Evolutionary conservation across 1,140 invertebrate species (phyloP).

Genomic region (Parapsyche elsis): DNA sequence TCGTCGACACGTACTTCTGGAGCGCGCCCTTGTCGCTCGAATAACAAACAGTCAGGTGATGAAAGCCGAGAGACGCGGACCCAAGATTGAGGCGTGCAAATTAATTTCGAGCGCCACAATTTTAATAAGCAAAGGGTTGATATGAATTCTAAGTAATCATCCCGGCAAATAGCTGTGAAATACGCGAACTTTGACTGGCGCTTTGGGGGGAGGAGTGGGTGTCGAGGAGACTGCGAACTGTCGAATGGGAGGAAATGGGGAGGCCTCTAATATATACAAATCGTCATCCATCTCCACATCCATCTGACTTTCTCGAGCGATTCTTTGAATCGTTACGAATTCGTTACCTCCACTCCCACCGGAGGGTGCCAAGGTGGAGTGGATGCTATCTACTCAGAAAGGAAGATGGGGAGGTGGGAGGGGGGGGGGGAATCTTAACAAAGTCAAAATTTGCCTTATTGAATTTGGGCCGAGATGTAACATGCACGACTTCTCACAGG

Average conservation of each 20-base stretch:
- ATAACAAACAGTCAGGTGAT: constrained; percentile 50
- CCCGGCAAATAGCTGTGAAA: constrained; percentile 46
- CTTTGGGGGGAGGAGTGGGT: background rate
- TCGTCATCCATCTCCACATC: constrained; percentile 37
- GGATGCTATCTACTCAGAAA: background rate
- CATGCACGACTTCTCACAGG: background rate
- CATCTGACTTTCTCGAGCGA: background rate
- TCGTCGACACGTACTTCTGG: background rate
- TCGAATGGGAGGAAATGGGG: background rate
- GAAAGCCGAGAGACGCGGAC: constrained; percentile 32
- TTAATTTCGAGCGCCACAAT: constrained; percentile 53
- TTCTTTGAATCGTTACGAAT: constrained; percentile 21
- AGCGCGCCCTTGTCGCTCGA: constrained; percentile 14
- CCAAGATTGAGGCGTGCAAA: constrained; percentile 40
- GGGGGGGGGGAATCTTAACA: constrained; percentile 25
- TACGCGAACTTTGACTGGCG: constrained; percentile 40
- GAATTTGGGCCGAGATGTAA: constrained; percentile 31
- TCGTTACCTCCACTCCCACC: background rate
- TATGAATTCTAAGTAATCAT: constrained; percentile 53
- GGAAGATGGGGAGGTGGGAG: background rate
- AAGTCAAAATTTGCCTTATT: constrained; percentile 42
- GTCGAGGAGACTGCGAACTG: background rate
- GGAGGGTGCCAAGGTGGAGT: background rate
- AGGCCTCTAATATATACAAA: constrained; percentile 46
- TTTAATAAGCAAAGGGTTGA: constrained; percentile 53